Evolutionary conservation across 2,113 vertebrate species (phyloP).

Genomic region (Dicaeum eximium): DNA sequence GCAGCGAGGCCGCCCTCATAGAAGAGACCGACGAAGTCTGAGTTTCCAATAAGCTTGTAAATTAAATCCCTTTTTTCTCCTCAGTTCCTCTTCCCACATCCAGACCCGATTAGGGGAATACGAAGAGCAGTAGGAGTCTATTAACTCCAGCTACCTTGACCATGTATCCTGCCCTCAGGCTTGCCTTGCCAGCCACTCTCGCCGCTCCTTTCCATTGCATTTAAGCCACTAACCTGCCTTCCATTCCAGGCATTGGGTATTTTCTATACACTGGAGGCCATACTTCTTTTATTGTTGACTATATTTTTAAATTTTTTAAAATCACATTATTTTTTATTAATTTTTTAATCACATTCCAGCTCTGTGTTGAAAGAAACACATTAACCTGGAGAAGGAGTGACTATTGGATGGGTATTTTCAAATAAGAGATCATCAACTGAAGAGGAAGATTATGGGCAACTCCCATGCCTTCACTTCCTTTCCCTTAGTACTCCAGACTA

Average conservation of each 20-base stretch:
- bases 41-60: background rate
- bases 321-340: too few species aligned
- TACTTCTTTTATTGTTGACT: background rate
- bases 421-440: fast-evolving
- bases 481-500: background rate
- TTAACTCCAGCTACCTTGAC: too few species aligned
- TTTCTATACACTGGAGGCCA: background rate
- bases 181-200: background rate
- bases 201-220: fast-evolving
- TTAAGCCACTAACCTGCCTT: background rate
- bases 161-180: fast-evolving
- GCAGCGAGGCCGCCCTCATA: fast-evolving
- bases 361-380: background rate
- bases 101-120: fast-evolving
- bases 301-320: too few species aligned
- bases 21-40: too few species aligned
- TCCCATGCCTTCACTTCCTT: background rate
- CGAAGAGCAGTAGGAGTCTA: background rate
- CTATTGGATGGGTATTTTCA: background rate
- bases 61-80: background rate
- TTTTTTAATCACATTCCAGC: background rate
- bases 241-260: fast-evolving
- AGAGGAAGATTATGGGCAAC: background rate
- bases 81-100: background rate
- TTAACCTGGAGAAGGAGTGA: background rate